Evolutionary conservation across 2,888 invertebrate genomes (phyloP).

Genomic region (Andrena camellia): DNA sequence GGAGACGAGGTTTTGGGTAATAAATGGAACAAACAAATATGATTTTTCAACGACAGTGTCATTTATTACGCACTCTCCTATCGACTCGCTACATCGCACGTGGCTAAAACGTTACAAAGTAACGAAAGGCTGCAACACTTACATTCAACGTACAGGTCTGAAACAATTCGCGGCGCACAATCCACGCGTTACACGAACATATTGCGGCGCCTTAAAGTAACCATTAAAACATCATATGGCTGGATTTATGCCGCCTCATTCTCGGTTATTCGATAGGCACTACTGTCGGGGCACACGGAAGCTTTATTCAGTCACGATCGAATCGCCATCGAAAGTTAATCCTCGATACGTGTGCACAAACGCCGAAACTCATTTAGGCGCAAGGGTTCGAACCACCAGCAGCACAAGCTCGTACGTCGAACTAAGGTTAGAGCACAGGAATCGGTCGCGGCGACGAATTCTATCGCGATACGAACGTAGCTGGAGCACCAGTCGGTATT

Average conservation of each 20-base stretch:
- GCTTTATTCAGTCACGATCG: neutral
- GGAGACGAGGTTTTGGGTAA: slow-evolving; percentile 77
- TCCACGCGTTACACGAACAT: neutral
- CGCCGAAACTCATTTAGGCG: neutral
- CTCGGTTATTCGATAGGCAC: neutral
- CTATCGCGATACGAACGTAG: neutral
- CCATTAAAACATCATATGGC: neutral
- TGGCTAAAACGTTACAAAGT: neutral
- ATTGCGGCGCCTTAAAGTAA: neutral
- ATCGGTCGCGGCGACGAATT: neutral
- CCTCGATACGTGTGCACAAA: neutral
- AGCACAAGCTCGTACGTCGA: slow-evolving; percentile 24
- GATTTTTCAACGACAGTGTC: slow-evolving; percentile 69
- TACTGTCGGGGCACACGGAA: slow-evolving; percentile 8
- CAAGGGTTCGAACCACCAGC: neutral
- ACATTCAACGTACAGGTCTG: slow-evolving; percentile 8
- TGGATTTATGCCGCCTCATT: neutral
- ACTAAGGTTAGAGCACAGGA: slow-evolving; percentile 35
- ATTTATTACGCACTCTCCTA: slow-evolving; percentile 60
- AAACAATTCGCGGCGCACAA: slow-evolving; percentile 7
- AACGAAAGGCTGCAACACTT: slow-evolving; percentile 12
- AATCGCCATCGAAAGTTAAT: neutral
- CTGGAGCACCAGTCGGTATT: neutral
- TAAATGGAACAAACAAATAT: slow-evolving; percentile 80
- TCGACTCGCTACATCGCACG: neutral